Evolutionary conservation across 2,888 invertebrate genomes (phyloP), one percentile per base, ranked within the genome.

Genomic region (Gonocerus acuteangulatus): DNA sequence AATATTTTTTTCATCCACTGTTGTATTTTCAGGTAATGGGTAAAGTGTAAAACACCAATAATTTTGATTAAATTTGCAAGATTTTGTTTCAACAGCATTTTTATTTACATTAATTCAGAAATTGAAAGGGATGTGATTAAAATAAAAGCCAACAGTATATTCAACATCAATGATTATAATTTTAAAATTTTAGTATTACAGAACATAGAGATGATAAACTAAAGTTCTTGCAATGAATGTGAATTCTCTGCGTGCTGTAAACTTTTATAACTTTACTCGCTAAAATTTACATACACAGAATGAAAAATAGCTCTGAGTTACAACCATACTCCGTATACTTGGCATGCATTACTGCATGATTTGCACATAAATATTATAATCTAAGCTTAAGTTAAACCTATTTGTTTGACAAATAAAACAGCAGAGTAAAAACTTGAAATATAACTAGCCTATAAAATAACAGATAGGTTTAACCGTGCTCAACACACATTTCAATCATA

Each of bases 141-240:
- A 56, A 27, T 18, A 47, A 57, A 57, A 39, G 39, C 44, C 15
- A 47, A 27, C 18, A 47, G 15, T 49, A 61, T 64, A 61, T 57
- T 65, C 65, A 67, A 65, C 68, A 66, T 68, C 67, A 68, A 62
- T 67, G 62, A 63, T 65, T 67, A 66, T 68, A 65, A 62, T 67
- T 65, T 68, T 68, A 66, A 66, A 66, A 67, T 66, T 68, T 68
- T 67, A 65, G 65, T 66, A 67, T 67, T 68, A 68, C 67, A 68
- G 65, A 66, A 68, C 67, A 68, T 68, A 68, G 67, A 68, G 68
- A 67, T 66, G 66, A 66, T 66, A 62, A 66, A 66, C 64, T 66
- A 64, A 66, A 66, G 27, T 62, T 62, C 54, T 65, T 65, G 65
- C 65, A 62, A 62, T 64, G 64, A 64, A 64, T 59, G 56, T 61